These are phyloP conservation scores for Globodera ellingtonae DNA, from an alignment of 1,140 invertebrate species.

Conservation along the genomic window DNA sequence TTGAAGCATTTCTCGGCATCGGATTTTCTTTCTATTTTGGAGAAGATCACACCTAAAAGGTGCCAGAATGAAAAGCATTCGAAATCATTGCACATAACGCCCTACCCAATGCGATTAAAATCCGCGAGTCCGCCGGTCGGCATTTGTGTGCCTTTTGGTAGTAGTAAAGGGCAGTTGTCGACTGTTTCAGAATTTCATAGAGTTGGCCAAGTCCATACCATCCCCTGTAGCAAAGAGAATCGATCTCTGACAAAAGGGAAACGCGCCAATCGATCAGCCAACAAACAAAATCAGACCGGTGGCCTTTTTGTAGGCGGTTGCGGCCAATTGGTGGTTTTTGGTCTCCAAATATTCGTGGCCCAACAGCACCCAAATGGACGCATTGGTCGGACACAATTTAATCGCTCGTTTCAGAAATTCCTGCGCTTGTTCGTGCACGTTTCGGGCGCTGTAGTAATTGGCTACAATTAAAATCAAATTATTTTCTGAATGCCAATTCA, in stretches of 20 bases:
- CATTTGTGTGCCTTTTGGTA: conserved; percentile 92
- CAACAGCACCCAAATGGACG: conserved; percentile 93
- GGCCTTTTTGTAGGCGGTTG: conserved; percentile 93
- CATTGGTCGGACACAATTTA: conserved; percentile 88
- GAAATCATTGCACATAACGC: conserved; percentile 1
- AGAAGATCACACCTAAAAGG: conserved; percentile 86
- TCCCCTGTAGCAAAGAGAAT: conserved; percentile 87
- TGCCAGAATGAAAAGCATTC: conserved; percentile 62
- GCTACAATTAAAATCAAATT: conserved; percentile 71
- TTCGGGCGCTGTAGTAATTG: conserved; percentile 94
- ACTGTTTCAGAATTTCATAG: conserved; percentile 96
- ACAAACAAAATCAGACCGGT: conserved; percentile 74
- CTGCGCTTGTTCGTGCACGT: conserved; percentile 93
- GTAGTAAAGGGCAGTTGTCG: conserved; percentile 91
- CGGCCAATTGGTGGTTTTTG: conserved; percentile 95
- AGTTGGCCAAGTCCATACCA: conserved; percentile 98
- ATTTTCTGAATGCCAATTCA: not conserved
- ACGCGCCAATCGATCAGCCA: not conserved
- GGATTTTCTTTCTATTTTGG: conserved; percentile 85
- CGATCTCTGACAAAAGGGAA: conserved; percentile 76
- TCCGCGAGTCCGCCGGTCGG: conserved; percentile 87
- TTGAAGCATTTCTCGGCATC: conserved; percentile 96
- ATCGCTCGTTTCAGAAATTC: conserved; percentile 93
- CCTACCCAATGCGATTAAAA: conserved; percentile 76
- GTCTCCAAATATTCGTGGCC: conserved; percentile 99